Evolutionary conservation across 2,113 vertebrate genomes (phyloP), one percentile per base, ranked within the genome.

Genomic region (Pipa parva): DNA sequence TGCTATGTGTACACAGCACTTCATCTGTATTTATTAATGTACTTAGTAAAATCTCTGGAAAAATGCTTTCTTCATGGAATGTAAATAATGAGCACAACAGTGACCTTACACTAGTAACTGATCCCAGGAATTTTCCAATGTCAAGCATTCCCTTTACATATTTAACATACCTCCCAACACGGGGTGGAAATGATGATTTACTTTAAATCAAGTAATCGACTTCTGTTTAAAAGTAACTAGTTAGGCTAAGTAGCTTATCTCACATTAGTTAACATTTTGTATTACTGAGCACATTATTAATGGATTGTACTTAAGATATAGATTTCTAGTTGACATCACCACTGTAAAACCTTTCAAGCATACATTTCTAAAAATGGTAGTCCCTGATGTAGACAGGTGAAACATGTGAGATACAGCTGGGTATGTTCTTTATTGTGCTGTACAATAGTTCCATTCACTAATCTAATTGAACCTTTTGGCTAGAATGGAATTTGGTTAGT

Each of bases 131-230:
- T 68, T 68, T 60, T 68, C 31, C 45, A 59, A 52, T 11, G 17
- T 51, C 60, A 28, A 51, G 15, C 65, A 68, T 68, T 59, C 27
- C 46, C 51, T 22, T 26, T 22, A n/a, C 64, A 68, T 68, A 59
- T 31, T 50, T 68, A 4, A 21, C 56, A 68, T 68, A 51, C 65
- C 22, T 51, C 65, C 51, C 45, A 59, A 52, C 45, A 59, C 50
- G 55, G 56, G 56, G 56, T 21, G 20, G 46, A 24, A 29, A 51
- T 51, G 51, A 68, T 21, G 22, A 50, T 68, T 36, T 59, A 51
- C 56, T 68, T 59, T 59, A 21, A 56, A 4, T 33, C 55, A 49
- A 48, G 54, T 59, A 18, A 59, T 50, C 6, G 13, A n/a, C 25
- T 25, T 33, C 46, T 63, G 54, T 55, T 63, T 57, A 36, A 17